A percentile compares a stretch with the other conserved stretches of the same genome.
These are phyloP conservation scores for Coranthus polyacanthus DNA, from an alignment of 2,797 vertebrate genomes.

Conservation along the genomic window DNA sequence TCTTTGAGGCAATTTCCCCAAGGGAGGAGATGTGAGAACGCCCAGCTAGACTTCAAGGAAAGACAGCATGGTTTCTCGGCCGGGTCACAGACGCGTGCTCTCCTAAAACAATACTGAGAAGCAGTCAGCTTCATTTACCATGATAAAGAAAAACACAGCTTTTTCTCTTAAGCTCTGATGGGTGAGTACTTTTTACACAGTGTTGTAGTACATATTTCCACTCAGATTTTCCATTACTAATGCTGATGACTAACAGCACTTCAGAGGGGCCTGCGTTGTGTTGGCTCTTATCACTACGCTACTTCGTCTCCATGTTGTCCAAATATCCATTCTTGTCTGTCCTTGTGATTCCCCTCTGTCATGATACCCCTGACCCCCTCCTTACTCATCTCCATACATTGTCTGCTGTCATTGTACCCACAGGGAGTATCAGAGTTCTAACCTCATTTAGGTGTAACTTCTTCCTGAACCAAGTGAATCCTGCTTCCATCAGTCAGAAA, in stretches of 20 bases:
- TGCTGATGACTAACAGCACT: conserved; percentile 65
- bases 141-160: conserved; percentile 76
- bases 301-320: too few species aligned
- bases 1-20: conserved; percentile 53
- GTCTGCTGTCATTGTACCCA: too few species aligned
- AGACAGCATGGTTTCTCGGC: conserved; percentile 68
- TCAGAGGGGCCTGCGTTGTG: conserved; percentile 47
- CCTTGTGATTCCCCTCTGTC: too few species aligned
- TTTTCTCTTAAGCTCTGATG: too few species aligned
- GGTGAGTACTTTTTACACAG: conserved; percentile 55
- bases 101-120: conserved; percentile 82
- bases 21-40: conserved; percentile 67
- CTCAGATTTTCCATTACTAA: conserved; percentile 72
- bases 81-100: conserved; percentile 59
- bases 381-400: too few species aligned
- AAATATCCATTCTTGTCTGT: too few species aligned
- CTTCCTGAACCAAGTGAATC: too few species aligned
- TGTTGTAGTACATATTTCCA: conserved; percentile 72
- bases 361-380: too few species aligned
- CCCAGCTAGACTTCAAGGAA: conserved; percentile 72
- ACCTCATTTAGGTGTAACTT: too few species aligned
- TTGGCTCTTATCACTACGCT: too few species aligned
- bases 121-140: conserved; percentile 76
- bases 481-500: too few species aligned
- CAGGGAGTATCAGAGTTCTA: too few species aligned